Evolutionary conservation across 2,797 vertebrate species (phyloP).

Genomic region (Fratercula arctica): DNA sequence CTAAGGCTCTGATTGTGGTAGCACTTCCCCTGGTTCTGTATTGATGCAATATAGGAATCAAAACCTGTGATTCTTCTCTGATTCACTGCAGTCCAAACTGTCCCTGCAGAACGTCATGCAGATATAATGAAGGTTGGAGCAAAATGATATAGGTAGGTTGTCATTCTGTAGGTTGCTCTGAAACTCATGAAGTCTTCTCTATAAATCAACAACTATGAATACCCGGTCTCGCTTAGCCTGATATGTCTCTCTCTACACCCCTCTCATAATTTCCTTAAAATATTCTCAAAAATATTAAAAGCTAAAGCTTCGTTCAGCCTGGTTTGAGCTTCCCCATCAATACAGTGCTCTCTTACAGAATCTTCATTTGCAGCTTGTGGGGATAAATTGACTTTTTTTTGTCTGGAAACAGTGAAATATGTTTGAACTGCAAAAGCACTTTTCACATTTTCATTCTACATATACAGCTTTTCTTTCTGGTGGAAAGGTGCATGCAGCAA

Average conservation of each 20-base stretch:
- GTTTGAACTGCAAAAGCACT: constrained; percentile 18
- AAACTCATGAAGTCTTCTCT: neutral
- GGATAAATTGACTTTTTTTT: neutral
- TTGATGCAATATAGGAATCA: neutral
- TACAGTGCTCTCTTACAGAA: neutral
- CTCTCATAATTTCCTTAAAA: neutral
- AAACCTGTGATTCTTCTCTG: neutral
- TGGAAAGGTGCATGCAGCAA: neutral
- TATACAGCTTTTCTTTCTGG: neutral
- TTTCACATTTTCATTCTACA: neutral
- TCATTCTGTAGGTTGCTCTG: neutral
- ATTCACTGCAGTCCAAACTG: neutral
- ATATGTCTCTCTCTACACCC: neutral
- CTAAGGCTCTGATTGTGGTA: neutral
- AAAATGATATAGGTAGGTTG: neutral
- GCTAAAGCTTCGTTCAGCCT: neutral
- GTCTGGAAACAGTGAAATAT: neutral
- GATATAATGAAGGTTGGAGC: neutral
- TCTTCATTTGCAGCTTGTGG: neutral
- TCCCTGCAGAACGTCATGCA: neutral
- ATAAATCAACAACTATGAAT: neutral
- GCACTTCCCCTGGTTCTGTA: neutral
- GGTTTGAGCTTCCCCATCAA: neutral
- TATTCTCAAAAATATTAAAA: neutral
- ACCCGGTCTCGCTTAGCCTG: neutral